Evolutionary conservation across 1,140 invertebrate species (phyloP), one percentile per base, ranked within the genome.

Genomic region (Drosophila tsacasi): DNA sequence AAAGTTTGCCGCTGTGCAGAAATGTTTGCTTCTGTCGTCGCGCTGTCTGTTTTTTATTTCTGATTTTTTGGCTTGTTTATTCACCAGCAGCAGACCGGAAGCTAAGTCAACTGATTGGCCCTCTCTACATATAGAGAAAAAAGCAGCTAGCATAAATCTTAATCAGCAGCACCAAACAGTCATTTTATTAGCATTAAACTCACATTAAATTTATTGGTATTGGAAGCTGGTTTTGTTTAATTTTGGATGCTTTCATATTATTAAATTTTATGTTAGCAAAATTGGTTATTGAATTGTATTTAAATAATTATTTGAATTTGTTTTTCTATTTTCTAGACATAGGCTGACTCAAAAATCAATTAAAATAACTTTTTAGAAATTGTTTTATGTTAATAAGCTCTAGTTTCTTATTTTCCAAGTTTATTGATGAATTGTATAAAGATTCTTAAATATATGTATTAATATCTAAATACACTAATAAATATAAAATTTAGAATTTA

Each of bases 51-150:
- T 55, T 58, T 79, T 35, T 60, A 71, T 72, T 79, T 57, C 54
- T 25, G 54, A 39, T 37, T 57, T 55, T 57, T 73, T 77, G 44
- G 75, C 58, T 78, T 79, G 76, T 72, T 78, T 79, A 79, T 72
- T 57, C 55, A 30, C 40, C 27, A 52, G 50, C 25, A 63, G 64
- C 19, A 60, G 65, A 66, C 64, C 54, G 39, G 50, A 52, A 74
- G 69, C 62, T 63, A 81, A 84, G 77, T 67, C 77, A 75, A 84
- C 85, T 84, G 85, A 89, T 90, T 87, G 83, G 79, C 76, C 74
- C 57, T 60, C 40, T 12, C 60, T 25, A 60, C 54, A 32, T 27
- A 55, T 44, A 30, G 21, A 23, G 7, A 62, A 21, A 21, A 32
- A 23, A 23, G 17, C 6, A 8, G 3, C 9, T 15, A 62, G n/a